Evolutionary conservation across 2,797 vertebrate genomes (phyloP), one percentile per base, ranked within the genome.

Genomic region (Myoxocephalus aenaeus): DNA sequence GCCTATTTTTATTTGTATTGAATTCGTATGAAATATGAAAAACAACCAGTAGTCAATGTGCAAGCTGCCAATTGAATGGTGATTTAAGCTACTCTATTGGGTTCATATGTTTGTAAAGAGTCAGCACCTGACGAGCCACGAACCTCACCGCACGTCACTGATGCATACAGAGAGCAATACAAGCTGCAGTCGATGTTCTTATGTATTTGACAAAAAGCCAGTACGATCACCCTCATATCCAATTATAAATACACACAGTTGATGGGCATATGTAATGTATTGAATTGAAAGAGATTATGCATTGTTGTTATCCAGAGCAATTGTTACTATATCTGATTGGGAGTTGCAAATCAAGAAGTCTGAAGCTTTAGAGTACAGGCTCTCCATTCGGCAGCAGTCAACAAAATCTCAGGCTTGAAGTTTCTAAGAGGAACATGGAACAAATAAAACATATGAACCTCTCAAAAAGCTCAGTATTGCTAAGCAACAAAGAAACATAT

Each of bases 391-490:
- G 56, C 25, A 80, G 73, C 75, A 83, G 70, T 83, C 58, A 75
- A 42, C 22, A n/a, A 74, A 79, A 83, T 80, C 38, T 81, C 64
- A 87, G 70, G 74, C 80, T 75, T 69, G 11, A 72, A 36, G 36
- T 75, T 90, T 86, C 89, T 77, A 65, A 83, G 79, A 85, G 78
- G 78, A 74, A 80, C 63, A 74, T 34, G 4, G 61, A 73, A 61
- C 8, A 10, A 70, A 15, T 29, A 27, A 74, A 70, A 67, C 27
- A 70, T 15, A 42, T 32, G 54, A 62, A 15, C 75, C 74, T 86
- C 83, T 88, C 38, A 87, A 87, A 92, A 90, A 87, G 70, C 42
- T 83, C 70, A 67, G 34, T 6, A 51, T 66, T 64, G 57, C 38
- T 77, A 86, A 83, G 81, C 58, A 77, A 68, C 15, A 74, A 59